A percentile compares a stretch with the other conserved stretches of the same genome.
Conservation (phyloP, 2,888 invertebrate species). For the Notodonta dromedarius region DNA sequence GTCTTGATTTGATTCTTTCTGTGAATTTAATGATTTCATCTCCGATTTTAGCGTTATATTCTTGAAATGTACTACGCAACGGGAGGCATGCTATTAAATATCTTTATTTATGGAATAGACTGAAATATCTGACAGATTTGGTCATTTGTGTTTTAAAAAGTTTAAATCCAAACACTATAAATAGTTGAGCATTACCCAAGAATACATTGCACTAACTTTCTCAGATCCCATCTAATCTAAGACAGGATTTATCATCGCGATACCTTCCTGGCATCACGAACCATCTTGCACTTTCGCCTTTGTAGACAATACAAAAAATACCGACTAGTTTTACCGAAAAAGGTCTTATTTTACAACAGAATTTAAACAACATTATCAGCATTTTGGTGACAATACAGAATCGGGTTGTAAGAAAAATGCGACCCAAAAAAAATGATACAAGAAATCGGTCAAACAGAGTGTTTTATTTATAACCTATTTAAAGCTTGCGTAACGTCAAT, state of each 20-base stretch:
- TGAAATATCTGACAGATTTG: too few species aligned
- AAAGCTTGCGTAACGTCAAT: constrained; percentile 22
- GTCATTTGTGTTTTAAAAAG: too few species aligned
- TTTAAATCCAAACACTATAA: not conserved
- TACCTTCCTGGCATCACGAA: not conserved
- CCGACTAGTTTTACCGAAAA: not conserved
- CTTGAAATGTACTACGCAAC: not conserved
- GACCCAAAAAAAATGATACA: not conserved
- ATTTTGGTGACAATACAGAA: not conserved
- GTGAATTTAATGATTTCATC: not conserved
- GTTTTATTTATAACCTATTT: constrained; percentile 16
- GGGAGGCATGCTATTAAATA: not conserved
- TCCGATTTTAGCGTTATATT: not conserved
- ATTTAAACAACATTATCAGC: too few species aligned
- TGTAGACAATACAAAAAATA: not conserved
- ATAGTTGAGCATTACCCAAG: not conserved
- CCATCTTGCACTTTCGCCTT: not conserved
- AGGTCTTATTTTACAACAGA: too few species aligned
- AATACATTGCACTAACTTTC: not conserved
- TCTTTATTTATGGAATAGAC: too few species aligned
- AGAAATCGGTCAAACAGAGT: not conserved
- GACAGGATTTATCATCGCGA: not conserved
- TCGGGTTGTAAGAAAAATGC: not conserved
- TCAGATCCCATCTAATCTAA: not conserved
- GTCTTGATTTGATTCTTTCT: not conserved